Evolutionary conservation across 2,888 invertebrate genomes (phyloP), one percentile per base, ranked within the genome.

Genomic region (Hyposoter dolosus): DNA sequence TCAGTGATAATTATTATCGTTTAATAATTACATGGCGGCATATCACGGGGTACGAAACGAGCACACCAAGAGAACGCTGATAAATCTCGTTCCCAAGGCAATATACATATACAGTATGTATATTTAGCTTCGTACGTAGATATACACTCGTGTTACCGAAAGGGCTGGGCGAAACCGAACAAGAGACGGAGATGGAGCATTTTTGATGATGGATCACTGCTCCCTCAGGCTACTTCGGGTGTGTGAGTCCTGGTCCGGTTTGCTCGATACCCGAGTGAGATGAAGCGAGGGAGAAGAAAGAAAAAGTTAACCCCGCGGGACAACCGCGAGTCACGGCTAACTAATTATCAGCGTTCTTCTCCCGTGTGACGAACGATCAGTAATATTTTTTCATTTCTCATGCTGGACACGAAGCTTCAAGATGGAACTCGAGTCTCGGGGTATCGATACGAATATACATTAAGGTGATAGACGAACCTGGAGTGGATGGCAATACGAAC

Each of bases 151-250:
- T 65, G 76, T 85, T 83, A 85, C 80, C 82, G 79, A 77, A 72
- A 82, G 83, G 81, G 78, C 79, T 79, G 83, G 82, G 80, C 78
- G 60, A 82, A 82, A 81, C 63, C 65, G 81, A 83, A 65, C 65
- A 81, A 83, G 69, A 74, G 72, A 72, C 80, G 77, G 63, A 81
- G 84, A 75, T 53, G 76, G 28, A 75, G 88, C 90, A 90, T 91
- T 92, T 91, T 91, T 91, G 92, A 93, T 93, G 92, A 93, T 93
- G 92, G 92, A 93, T 93, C 91, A 89, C 89, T 87, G 89, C 87
- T 88, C 91, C 90, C 90, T 85, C 89, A 89, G 91, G 90, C 90
- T 90, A 90, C 91, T 90, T 92, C 90, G 74, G 66, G 56, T 53
- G 56, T 53, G 53, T 88, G 88, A 90, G 89, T 90, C 89, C 88